A percentile compares a stretch with the other conserved stretches of the same genome.
Conservation (phyloP, 2,888 invertebrate genomes). For the Melinaea marsaeus region DNA sequence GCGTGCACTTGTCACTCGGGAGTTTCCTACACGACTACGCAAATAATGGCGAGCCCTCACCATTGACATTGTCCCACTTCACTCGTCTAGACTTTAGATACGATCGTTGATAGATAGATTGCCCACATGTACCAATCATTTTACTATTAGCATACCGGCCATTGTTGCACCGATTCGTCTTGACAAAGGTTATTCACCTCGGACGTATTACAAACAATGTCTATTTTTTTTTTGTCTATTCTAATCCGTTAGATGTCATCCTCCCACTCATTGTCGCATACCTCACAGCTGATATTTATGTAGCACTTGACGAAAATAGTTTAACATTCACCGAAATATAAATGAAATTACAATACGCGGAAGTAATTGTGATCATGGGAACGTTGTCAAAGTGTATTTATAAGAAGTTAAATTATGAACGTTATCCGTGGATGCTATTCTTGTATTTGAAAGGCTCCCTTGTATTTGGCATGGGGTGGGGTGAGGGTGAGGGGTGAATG, state of each 20-base stretch:
- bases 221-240: conserved; percentile 22
- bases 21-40: conserved; percentile 64
- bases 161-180: conserved; percentile 21
- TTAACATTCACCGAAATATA: neutral
- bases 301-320: neutral
- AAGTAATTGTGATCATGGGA: neutral
- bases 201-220: conserved; percentile 21
- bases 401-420: conserved; percentile 27
- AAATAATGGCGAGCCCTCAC: conserved; percentile 74
- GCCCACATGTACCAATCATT: conserved; percentile 47
- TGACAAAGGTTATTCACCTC: conserved; percentile 31
- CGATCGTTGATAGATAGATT: conserved; percentile 58
- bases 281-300: conserved; percentile 15
- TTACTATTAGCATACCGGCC: conserved; percentile 38
- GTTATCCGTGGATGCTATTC: conserved; percentile 44
- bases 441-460: conserved; percentile 67
- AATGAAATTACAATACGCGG: neutral
- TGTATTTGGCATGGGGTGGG: conserved; percentile 53
- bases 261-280: conserved; percentile 21
- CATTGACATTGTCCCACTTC: conserved; percentile 72
- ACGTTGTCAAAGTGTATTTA: conserved; percentile 9
- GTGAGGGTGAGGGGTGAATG: conserved; percentile 66
- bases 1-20: conserved; percentile 65
- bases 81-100: conserved; percentile 66
- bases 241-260: conserved; percentile 24